Base-by-base conservation (phyloP, 2,888 invertebrate genomes). In the Lissocephala sabroskyi region DNA sequence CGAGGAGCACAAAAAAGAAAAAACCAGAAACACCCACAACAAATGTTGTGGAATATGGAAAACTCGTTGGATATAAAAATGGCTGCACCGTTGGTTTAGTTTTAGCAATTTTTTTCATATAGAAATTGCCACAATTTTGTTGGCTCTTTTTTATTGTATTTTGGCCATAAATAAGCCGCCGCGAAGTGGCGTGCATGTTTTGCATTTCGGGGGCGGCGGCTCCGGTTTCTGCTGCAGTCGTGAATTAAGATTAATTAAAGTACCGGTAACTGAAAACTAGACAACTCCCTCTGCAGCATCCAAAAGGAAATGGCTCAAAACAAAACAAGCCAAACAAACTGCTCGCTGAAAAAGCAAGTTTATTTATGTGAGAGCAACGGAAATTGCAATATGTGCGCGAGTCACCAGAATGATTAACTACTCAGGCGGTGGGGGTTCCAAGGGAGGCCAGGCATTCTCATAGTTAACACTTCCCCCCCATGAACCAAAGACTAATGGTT, bases 241-340 rank as follows among this genome's bases (percentile, higher is more conserved):
- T 71, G 71, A 78, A 71, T 71, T 71, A 71, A 71, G 71, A 71
- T 71, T 71, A 71, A 71, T 71, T 71, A 71, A 71, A 71, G 65
- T 64, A 67, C 71, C 30, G 32, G 18, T 49, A 61, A 42, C 67
- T 77, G 67, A 56, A 71, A 65, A 71, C 61, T 58, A 66, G 23
- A 23, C 23, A 23, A 23, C 23, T 5, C 23, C 23, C 23, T 5
- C 23, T 23, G 23, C 23, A 23, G 23, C n/a, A 23, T 3, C 23
- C 3, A 49, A 49, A 35, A 33, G 11, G 40, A 26, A 41, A 18
- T 19, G 39, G 41, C 56, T 49, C 26, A 47, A 48, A 52, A 29
- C 13, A 11, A 48, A 49, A 53, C 33, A 35, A 36, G 23, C 23
- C 3, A 26, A 56, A 49, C 58, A 65, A 73, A 52, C 52, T n/a